phyloP scores from a whole-genome alignment of 2,113 vertebrate genomes.

The Murina feae region DNA sequence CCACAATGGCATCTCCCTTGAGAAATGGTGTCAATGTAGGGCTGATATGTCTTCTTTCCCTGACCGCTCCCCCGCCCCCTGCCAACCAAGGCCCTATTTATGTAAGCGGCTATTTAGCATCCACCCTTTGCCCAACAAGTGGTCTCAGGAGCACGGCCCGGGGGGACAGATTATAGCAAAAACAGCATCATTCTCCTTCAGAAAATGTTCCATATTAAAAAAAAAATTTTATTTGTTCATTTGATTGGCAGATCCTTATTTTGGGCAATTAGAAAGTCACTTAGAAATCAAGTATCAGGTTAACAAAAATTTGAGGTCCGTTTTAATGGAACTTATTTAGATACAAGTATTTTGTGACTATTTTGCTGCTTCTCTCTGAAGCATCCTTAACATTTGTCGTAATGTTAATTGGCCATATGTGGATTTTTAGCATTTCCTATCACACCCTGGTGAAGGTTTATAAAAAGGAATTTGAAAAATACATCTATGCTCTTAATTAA shows the following conservation, averaged over 20 bases:
- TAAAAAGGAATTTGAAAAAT: background rate
- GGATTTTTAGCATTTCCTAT: background rate
- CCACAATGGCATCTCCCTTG: background rate
- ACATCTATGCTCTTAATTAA: background rate
- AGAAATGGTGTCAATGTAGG: background rate
- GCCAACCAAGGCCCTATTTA: background rate
- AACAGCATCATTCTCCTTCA: background rate
- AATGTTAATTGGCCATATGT: background rate
- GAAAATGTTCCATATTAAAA: background rate
- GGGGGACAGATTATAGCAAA: background rate
- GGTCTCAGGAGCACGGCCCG: background rate
- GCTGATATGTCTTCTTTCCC: background rate
- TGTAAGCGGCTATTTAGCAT: background rate
- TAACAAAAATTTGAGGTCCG: background rate
- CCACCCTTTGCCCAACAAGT: background rate
- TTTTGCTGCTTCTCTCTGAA: background rate
- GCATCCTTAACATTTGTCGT: background rate
- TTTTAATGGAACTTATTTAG: background rate
- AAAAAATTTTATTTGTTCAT: background rate
- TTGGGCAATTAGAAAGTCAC: background rate
- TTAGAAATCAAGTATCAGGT: background rate
- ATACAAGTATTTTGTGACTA: background rate
- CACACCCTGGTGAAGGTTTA: background rate
- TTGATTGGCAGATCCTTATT: background rate
- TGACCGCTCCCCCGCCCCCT: too few relatives aligned